Base-by-base conservation (phyloP, 2,888 invertebrate species). In the Apocheima hispidaria region DNA sequence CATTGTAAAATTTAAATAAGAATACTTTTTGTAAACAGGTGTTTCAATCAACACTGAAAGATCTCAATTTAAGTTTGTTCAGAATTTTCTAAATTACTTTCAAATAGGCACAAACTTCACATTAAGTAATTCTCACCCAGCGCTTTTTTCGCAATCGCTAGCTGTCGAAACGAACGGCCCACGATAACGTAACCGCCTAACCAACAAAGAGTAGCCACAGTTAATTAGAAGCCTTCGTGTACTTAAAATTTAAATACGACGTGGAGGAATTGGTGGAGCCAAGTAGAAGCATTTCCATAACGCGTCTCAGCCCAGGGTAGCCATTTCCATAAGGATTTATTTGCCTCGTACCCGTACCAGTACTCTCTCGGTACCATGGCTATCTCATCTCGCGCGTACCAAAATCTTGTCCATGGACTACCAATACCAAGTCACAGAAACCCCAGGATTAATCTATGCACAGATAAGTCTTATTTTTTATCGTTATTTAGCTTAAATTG, bases 271-370 rank as follows among this genome's bases (percentile, higher is more conserved):
- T 38, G n/a, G 4, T 23, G 20, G 30, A 46, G 38, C 18, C 54
- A 55, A 63, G 60, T 55, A 53, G 46, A 59, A 57, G 52, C 49
- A 60, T 61, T 64, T 57, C 41, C 23, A 57, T 55, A 56, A 59
- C 56, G 51, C 52, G 21, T 52, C 41, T 3, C 21, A 43, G 43
- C 41, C 7, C 21, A 43, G 43, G 43, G 43, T 10, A 26, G 23
- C 26, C 26, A 26, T n/a, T 41, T 2, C 28, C 28, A n/a, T n/a
- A 2, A n/a, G n/a, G n/a, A n/a, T n/a, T 30, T 30, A 10, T 10
- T 30, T 30, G 9, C 30, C 10, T 10, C 30, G 10, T 30, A 30
- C 28, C 28, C 5, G 5, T 30, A 30, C 30, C 2, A 9, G 10
- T 30, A 30, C 10, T 10, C 2, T 30, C 10, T 30, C 30, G 3